These are phyloP conservation scores for Dasyprocta punctata DNA, from an alignment of 2,113 vertebrate species.

Conservation along the genomic window DNA sequence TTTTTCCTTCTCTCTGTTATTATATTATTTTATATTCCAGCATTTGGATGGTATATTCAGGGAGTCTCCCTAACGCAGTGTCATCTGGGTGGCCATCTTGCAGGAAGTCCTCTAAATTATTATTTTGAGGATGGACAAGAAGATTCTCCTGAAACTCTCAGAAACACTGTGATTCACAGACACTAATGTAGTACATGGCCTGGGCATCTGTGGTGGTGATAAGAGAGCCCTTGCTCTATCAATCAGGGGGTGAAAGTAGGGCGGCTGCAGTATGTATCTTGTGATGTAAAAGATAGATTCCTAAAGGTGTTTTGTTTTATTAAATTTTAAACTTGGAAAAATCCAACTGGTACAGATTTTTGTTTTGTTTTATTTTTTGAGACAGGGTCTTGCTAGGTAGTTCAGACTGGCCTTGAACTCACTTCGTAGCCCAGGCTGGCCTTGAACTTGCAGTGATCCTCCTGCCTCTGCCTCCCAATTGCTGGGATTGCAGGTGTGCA, in stretches of 20 bases:
- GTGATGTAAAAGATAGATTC: neutral
- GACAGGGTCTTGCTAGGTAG: neutral
- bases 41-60: too few relatives aligned
- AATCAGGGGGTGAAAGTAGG: neutral
- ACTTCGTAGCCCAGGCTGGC: too few relatives aligned
- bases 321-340: neutral
- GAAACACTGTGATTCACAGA: neutral
- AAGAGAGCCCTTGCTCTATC: neutral
- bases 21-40: too few relatives aligned
- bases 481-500: neutral
- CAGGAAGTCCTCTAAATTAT: too few relatives aligned
- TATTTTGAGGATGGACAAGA: neutral
- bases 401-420: neutral
- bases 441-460: neutral
- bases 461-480: neutral
- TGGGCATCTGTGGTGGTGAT: neutral
- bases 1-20: too few relatives aligned
- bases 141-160: neutral
- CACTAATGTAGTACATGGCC: neutral
- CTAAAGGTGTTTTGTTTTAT: conserved; percentile 24
- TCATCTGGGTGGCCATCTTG: too few relatives aligned
- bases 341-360: neutral
- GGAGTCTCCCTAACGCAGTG: too few relatives aligned
- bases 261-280: neutral
- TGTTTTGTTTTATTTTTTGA: neutral